These are phyloP conservation scores for Eulemur rubriventer DNA, from an alignment of 2,797 vertebrate species.

Conservation along the genomic window DNA sequence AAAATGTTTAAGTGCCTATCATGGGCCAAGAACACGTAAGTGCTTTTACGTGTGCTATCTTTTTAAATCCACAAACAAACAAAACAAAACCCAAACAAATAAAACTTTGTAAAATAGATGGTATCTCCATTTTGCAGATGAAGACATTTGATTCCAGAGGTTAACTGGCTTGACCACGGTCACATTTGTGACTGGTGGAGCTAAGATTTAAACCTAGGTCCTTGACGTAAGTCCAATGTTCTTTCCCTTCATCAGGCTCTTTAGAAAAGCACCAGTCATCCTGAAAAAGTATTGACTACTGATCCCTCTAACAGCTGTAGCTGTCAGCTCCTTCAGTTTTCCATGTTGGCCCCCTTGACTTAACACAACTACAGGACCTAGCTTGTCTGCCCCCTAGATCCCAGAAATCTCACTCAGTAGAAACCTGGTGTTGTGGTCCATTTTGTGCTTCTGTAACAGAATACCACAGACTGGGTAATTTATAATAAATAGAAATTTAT, in stretches of 20 bases:
- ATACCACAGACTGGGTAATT: neutral
- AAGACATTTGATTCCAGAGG: neutral
- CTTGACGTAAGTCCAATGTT: neutral
- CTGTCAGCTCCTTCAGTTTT: neutral
- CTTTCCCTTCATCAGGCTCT: neutral
- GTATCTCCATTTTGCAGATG: neutral
- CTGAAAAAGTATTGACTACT: neutral
- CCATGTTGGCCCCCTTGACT: neutral
- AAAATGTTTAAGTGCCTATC: neutral
- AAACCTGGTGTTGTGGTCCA: neutral
- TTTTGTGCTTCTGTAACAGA: neutral
- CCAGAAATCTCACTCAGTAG: neutral
- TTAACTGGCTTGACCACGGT: neutral
- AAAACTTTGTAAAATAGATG: neutral
- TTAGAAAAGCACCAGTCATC: neutral
- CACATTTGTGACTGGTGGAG: neutral
- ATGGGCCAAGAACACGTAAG: neutral
- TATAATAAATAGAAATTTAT: neutral
- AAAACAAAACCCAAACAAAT: neutral
- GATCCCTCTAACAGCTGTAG: neutral
- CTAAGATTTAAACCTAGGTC: neutral
- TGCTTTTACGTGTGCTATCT: neutral
- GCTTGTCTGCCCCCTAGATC: neutral
- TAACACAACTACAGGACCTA: neutral
- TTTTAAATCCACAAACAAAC: neutral